Base-by-base conservation (phyloP, 2,888 invertebrate genomes). In the Smittia sp. region DNA sequence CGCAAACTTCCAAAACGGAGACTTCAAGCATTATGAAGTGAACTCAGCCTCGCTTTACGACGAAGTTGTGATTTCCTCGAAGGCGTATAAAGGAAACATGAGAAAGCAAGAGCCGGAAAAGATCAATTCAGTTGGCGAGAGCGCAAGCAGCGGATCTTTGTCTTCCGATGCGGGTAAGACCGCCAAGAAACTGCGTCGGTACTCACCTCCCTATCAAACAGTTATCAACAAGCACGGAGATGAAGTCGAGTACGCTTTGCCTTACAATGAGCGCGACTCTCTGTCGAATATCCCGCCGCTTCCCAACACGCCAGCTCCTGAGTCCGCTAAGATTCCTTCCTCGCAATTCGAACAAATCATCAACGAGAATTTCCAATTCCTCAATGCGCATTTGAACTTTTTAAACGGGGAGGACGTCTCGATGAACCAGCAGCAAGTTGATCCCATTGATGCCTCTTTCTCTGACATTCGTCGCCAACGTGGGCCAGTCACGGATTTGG, bases 191-290 rank as follows among this genome's bases (percentile, higher is more conserved):
- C 72, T 63, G 20, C 22, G 65, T 18, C 38, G 39, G 62, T 32
- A 41, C 24, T 74, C 76, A 11, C 76, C 76, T 7, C 74, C 75
- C 0, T 78, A 78, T 74, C 78, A 78, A 73, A 77, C 74, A 13
- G 76, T 78, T 4, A 76, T 77, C 6, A 78, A 78, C 74, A 77
- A 76, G 68, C 76, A 78, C 62, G 78, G 78, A 24, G 78, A 78
- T 18, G 75, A 76, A 11, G 78, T 78, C 0, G 78, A 78, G 27
- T 78, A 78, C 75, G 77, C 78, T 20, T 41, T 78, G 46, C 78
- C 78, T 6, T 77, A 76, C 38, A 76, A 75, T 75, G 78, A 78
- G 46, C 74, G 65, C 25, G 74, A 75, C 18, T 63, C 65, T 24
- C 15, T 46, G 9, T 20, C 41, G 15, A 39, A 73, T n/a, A 65